Evolutionary conservation across 1,140 invertebrate genomes (phyloP).

Genomic region (Drosophila fuyamai): DNA sequence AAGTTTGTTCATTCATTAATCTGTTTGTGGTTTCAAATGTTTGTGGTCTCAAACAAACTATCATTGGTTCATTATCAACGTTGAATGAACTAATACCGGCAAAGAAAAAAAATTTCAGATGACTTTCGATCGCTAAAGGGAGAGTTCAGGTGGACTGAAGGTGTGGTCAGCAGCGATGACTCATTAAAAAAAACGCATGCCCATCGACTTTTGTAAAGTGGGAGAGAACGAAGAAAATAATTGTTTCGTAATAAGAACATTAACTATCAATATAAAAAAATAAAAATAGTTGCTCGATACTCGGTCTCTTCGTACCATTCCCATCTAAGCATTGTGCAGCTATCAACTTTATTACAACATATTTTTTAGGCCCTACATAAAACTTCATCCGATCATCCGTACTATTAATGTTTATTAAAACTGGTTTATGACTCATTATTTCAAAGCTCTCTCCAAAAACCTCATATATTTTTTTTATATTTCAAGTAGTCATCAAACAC

Average conservation of each 20-base stretch:
- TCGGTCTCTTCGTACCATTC: too few relatives aligned
- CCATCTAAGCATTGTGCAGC: too few relatives aligned
- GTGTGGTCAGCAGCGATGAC: constrained; percentile 31
- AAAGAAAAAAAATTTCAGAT: constrained; percentile 1
- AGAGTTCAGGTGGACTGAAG: constrained; percentile 22
- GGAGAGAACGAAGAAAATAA: neutral
- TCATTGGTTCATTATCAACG: neutral
- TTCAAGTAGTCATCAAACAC: too few relatives aligned
- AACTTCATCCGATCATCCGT: too few relatives aligned
- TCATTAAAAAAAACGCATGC: constrained; percentile 23
- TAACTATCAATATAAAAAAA: neutral
- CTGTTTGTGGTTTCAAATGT: neutral
- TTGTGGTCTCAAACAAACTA: neutral
- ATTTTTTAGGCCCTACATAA: too few relatives aligned
- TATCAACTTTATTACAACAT: too few relatives aligned
- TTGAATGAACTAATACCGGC: neutral
- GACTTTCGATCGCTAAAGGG: constrained; percentile 7
- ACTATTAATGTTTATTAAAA: too few relatives aligned
- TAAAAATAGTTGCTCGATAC: neutral
- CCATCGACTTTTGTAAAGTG: constrained; percentile 3
- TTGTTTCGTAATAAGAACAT: neutral
- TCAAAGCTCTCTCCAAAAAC: too few relatives aligned
- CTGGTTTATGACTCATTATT: too few relatives aligned
- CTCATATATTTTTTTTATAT: too few relatives aligned
- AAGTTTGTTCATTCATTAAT: constrained; percentile 4